Evolutionary conservation across 2,888 invertebrate genomes (phyloP), one percentile per base, ranked within the genome.

Genomic region (Microctonus brassicae): DNA sequence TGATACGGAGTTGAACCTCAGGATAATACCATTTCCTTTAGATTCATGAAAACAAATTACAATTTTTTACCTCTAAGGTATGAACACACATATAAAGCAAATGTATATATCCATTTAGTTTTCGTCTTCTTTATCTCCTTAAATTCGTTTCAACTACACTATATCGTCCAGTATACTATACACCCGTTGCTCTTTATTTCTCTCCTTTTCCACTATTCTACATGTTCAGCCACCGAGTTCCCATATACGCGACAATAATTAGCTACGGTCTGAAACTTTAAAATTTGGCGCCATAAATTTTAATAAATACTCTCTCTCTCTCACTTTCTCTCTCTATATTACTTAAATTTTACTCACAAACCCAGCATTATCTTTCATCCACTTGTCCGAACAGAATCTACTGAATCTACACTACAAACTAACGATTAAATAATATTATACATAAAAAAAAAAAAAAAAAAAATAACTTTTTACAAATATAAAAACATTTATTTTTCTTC

Each of bases 221-320:
- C 11, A 57, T 60, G 70, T 70, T 66, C 64, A 70, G 75, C 24
- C 47, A 52, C 39, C 29, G 53, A 69, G 47, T 62, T 53, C 69
- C 64, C 57, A 60, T 70, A 70, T 70, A 70, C 58, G 69, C 70
- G 71, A 76, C 76, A 77, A 78, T 75, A 77, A 81, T 79, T 77
- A 78, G 75, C 74, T 52, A 20, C 39, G 58, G 57, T 66, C 71
- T 67, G 33, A 70, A 77, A 79, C 75, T 80, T 78, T 73, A 73
- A 77, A 81, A 80, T 79, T 77, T 75, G 78, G 60, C 72, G 58
- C 73, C 74, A 72, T 78, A 80, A 78, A 81, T 79, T 80, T 78
- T 72, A 69, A 78, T 73, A 74, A 72, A 68, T 64, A 20, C 70
- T 70, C 70, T 70, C 70, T 70, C 70, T 70, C 52, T 26, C 57